Conservation (phyloP, 1,140 invertebrate species). For the Nephotettix cincticeps region DNA sequence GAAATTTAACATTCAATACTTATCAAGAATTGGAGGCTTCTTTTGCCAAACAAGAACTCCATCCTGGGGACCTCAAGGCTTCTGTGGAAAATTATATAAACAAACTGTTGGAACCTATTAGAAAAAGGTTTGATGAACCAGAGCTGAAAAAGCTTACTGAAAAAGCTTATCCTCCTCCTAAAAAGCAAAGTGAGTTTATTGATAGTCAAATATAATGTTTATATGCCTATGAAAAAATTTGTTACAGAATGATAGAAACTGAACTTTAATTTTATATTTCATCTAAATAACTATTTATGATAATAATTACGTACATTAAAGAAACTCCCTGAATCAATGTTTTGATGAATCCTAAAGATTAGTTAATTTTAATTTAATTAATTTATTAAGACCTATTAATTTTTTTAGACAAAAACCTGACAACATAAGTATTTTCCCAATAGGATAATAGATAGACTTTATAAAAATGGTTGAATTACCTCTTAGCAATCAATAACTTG, state of each 20-base stretch:
- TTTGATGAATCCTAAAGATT: too few species aligned
- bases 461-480: too few species aligned
- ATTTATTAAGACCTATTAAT: too few species aligned
- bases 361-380: too few species aligned
- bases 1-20: constrained; percentile 68
- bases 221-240: neutral
- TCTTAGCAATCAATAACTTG: too few species aligned
- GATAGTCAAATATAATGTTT: too few species aligned
- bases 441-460: too few species aligned
- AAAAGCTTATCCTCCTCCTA: constrained; percentile 81
- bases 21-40: constrained; percentile 77
- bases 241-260: neutral
- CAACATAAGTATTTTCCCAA: too few species aligned
- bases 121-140: constrained; percentile 79
- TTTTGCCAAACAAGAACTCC: constrained; percentile 78
- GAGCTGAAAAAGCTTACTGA: constrained; percentile 67
- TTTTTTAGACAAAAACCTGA: too few species aligned
- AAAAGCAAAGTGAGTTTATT: constrained; percentile 48
- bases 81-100: constrained; percentile 85
- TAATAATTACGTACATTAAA: neutral
- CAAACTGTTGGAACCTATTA: constrained; percentile 83
- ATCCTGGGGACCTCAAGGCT: constrained; percentile 91
- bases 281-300: neutral
- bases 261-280: neutral
- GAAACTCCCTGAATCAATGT: too few species aligned